Base-by-base conservation (phyloP, 2,113 vertebrate genomes). In the Poeciliopsis occidentalis region DNA sequence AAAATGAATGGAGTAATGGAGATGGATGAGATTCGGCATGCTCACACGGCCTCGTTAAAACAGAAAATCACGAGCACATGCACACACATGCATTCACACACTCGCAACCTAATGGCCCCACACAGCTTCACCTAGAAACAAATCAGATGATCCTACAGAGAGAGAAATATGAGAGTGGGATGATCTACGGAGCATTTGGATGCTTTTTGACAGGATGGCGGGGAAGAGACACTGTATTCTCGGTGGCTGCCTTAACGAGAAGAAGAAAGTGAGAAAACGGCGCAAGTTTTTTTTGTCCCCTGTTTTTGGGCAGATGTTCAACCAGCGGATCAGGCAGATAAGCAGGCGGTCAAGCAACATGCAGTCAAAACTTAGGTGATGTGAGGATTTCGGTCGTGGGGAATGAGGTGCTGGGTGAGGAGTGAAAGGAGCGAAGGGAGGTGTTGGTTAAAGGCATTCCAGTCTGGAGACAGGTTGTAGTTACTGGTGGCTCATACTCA, bases 401-500 rank as follows among this genome's bases (percentile, higher is more conserved):
- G 1, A 3, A 64, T 12, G 63, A 67, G 67, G 32, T 67, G 19
- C 51, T 57, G 26, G 81, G 76, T 57, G 69, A 73, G 64, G 26
- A 37, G 62, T 27, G 60, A 15, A 10, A 29, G 60, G 62, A 64
- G 51, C 41, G 29, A 60, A 57, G 74, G 67, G 60, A 69, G 76
- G 75, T 65, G 29, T 65, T 12, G 32, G 72, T 78, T 69, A 57
- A 82, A 85, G 61, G 87, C 87, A 89, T 89, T 89, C 89, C 79
- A 80, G 76, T 81, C 78, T 79, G 88, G 73, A 79, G 73, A 78
- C 30, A 63, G 74, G 44, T 64, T 71, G 27, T 31, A 73, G 76
- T 57, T 67, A 34, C 75, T 65, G 80, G 54, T 85, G 78, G 62
- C 57, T 75, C 82, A 94, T 99, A 99, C 97, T 99, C 92, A 99